Conservation (phyloP, 2,113 vertebrate genomes). For the Cyanoliseus patagonus region DNA sequence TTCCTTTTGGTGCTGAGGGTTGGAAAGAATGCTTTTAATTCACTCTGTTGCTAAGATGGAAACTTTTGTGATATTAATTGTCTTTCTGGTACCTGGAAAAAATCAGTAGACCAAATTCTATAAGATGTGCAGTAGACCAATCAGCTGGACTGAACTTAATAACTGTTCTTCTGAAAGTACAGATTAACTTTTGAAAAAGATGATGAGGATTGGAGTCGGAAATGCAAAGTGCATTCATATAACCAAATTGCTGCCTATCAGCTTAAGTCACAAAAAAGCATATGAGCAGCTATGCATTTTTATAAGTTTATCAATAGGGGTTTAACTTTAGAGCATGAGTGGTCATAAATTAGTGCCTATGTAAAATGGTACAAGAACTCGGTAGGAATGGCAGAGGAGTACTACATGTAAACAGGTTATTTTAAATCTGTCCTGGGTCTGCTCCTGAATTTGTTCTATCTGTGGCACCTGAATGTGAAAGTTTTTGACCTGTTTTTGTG, state of each 20-base stretch:
- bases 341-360: neutral
- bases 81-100: neutral
- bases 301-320: neutral
- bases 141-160: neutral
- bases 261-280: neutral
- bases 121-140: neutral
- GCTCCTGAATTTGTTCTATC: neutral
- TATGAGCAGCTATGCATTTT: neutral
- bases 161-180: neutral
- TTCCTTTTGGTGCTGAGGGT: neutral
- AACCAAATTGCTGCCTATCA: accelerated
- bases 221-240: neutral
- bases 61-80: neutral
- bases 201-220: neutral
- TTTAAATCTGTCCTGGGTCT: neutral
- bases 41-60: neutral
- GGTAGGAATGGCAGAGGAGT: neutral
- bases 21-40: neutral
- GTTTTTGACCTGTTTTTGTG: neutral
- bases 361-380: neutral
- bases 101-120: neutral
- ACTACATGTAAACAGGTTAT: neutral
- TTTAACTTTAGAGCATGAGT: neutral
- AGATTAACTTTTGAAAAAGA: neutral
- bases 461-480: neutral